Base-by-base conservation (phyloP, 2,113 vertebrate species). In the Austrofundulus limnaeus region DNA sequence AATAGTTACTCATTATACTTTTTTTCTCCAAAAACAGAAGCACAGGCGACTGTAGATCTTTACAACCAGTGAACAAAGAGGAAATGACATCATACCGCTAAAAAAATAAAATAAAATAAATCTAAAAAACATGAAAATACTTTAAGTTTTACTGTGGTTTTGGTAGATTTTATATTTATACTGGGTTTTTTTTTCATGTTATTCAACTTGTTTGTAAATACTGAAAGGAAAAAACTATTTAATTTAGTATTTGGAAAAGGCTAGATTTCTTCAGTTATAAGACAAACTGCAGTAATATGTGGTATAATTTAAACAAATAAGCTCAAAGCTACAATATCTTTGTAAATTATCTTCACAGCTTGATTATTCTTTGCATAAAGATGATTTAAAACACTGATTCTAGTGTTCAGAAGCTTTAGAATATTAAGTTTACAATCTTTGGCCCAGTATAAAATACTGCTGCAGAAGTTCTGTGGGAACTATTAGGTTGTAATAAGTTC, bases 11-110 rank as follows among this genome's bases (percentile, higher is more conserved):
- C 7, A 4, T 28, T 28, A 28, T 28, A 4, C 52, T 75, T 34
- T 34, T 75, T 53, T 43, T 66, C 24, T 56, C 60, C 2, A 38
- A 48, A 61, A 59, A 65, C 14, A 10, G 12, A 80, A 57, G 46
- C 60, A 67, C 31, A 42, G 17, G 70, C 57, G 47, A 77, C 58
- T 81, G 71, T 77, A 78, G 45, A 48, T 53, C 41, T 37, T 31
- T 19, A 37, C 51, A 31, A 16, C 6, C 14, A 48, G 16, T 20
- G 21, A 60, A 14, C 51, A 15, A 43, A 65, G 45, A 54, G 60
- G 11, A 66, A 64, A 60, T 0, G 0, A 14, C 24, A 34, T 64
- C 2, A 16, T 17, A 60, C 19, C 28, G 9, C 25, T 59, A 14
- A 21, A 59, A 50, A 23, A 16, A 39, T 11, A 12, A 60, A 46